A percentile compares a stretch with the other conserved stretches of the same genome.
These are phyloP conservation scores for Cerastis leucographa DNA, from an alignment of 2,888 invertebrate species.

Conservation along the genomic window DNA sequence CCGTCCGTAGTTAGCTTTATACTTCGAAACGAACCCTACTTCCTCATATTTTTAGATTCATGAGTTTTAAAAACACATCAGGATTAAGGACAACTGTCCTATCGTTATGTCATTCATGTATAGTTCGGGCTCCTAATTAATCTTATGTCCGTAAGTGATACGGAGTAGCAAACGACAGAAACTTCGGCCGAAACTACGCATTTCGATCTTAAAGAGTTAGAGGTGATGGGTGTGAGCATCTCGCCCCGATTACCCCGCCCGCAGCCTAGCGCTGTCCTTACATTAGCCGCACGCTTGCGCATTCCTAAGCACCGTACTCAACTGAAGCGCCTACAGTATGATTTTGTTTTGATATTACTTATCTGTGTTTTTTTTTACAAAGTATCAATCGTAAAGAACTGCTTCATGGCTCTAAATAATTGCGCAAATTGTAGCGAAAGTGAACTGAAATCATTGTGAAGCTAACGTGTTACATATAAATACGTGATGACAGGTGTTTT, in stretches of 20 bases:
- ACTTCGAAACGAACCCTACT: too few relatives aligned
- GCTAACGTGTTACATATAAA: not conserved
- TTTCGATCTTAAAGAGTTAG: not conserved
- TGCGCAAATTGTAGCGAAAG: not conserved
- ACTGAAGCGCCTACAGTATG: not conserved
- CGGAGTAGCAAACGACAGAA: too few relatives aligned
- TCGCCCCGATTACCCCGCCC: not conserved
- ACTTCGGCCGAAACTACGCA: too few relatives aligned
- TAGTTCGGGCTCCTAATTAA: too few relatives aligned
- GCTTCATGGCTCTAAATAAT: constrained; percentile 28
- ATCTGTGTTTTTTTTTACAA: not conserved
- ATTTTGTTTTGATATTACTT: not conserved
- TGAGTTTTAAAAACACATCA: too few relatives aligned
- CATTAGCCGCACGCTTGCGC: not conserved
- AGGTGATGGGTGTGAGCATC: not conserved
- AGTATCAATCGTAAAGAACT: constrained; percentile 32
- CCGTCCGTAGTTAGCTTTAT: too few relatives aligned
- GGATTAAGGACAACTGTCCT: too few relatives aligned
- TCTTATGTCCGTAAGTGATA: too few relatives aligned
- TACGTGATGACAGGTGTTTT: too few relatives aligned
- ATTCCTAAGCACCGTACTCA: not conserved
- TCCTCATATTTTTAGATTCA: too few relatives aligned
- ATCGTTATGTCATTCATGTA: too few relatives aligned
- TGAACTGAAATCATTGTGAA: constrained; percentile 2
- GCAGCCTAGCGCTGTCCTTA: not conserved